Base-by-base conservation (phyloP, 2,113 vertebrate genomes). In the Ptilonorhynchus violaceus region DNA sequence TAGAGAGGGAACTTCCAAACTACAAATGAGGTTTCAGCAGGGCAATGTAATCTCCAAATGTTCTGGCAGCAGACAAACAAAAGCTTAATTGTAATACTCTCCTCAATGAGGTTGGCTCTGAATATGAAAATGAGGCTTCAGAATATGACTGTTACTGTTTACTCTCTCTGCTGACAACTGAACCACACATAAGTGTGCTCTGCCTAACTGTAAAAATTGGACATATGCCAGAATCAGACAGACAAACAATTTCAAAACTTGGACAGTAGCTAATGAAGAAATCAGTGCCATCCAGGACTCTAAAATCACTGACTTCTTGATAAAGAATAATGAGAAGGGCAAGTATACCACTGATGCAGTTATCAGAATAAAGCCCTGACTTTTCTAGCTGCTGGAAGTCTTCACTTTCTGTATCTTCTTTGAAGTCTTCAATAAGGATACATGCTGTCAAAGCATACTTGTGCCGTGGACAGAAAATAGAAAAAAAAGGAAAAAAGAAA, bases 181-280 rank as follows among this genome's bases (percentile, higher is more conserved):
- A 35, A 49, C 35, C 41, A 77, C 3, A 33, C 6, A 46, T 28
- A 33, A 77, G 20, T 4, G 33, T 41, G 66, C 27, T 53, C n/a
- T 0, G 2, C 9, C 30, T 88, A 69, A 49, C 18, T 2, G 1
- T n/a, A 41, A 59, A 31, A 60, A 23, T 0, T 47, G 3, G 19
- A 81, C 19, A 44, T 25, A 64, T 3, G 8, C 16, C 2, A 11
- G 69, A 75, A 69, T 6, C 7, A 84, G 33, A 47, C 30, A 68
- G 25, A 41, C 9, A 58, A 60, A 66, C 24, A 4, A 82, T 60
- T 52, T 60, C 8, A 85, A 82, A 76, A 52, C 41, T 22, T 62
- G 42, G 7, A 75, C 6, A 50, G 18, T 6, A 75, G 33, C 30
- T 58, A 55, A 77, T 22, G 44, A 85, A 79, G 44, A 85, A 79